Evolutionary conservation across 2,888 invertebrate genomes (phyloP).

Genomic region (Dinocampus coccinellae): DNA sequence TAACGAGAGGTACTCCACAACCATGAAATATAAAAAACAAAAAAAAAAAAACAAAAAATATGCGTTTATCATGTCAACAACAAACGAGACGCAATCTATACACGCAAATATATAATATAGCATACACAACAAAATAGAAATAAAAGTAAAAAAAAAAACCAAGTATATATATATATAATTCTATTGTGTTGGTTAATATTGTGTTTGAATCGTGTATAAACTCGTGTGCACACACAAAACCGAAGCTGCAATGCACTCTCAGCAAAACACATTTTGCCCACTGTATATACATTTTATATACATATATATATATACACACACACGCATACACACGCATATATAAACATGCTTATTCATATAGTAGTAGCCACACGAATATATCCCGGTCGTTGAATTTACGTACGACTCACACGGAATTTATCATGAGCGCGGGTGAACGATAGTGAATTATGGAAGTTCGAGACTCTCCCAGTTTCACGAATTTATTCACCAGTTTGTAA

Average conservation of each 20-base stretch:
- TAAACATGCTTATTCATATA: too few species aligned
- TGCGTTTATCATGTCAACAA: too few species aligned
- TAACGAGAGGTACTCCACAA: slow-evolving; percentile 54
- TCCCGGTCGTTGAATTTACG: slow-evolving; percentile 21
- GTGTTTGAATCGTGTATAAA: not conserved
- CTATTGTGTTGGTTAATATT: slow-evolving; percentile 9
- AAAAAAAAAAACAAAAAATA: too few species aligned
- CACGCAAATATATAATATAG: too few species aligned
- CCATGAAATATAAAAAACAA: slow-evolving; percentile 46
- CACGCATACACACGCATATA: not conserved
- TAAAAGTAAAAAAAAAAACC: not conserved
- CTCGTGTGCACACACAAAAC: not conserved
- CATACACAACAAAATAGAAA: too few species aligned
- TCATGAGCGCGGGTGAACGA: slow-evolving; percentile 35
- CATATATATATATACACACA: not conserved
- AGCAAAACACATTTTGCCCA: slow-evolving; percentile 24
- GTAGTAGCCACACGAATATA: slow-evolving; percentile 3
- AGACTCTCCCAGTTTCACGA: slow-evolving; percentile 4
- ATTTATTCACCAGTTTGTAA: slow-evolving; percentile 22
- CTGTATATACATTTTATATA: not conserved
- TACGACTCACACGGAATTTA: slow-evolving; percentile 34
- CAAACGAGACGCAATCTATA: too few species aligned
- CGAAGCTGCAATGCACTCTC: slow-evolving; percentile 14
- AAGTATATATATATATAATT: not conserved
- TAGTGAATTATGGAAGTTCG: slow-evolving; percentile 37